phyloP scores from a whole-genome alignment of 2,888 invertebrate species.

The Meghimatium bilineatum region DNA sequence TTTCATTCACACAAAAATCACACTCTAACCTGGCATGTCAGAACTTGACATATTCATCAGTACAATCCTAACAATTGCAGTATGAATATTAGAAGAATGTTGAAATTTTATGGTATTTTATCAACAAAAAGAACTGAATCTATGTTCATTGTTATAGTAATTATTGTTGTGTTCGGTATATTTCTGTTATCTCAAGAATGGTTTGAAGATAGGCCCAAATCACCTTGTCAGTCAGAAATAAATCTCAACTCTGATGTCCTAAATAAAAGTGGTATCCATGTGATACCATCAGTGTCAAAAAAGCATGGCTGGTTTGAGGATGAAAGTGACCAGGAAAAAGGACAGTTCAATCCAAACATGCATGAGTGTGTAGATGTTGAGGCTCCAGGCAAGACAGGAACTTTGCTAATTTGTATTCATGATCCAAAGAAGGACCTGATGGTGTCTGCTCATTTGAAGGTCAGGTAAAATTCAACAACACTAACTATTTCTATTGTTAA shows the following conservation, averaged over 20 bases:
- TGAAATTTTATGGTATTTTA: neutral
- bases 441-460: slow-evolving; percentile 42
- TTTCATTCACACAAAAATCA: neutral
- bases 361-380: slow-evolving; percentile 36
- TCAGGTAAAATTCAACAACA: neutral
- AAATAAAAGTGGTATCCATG: slow-evolving; percentile 19
- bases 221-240: slow-evolving; percentile 12
- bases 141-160: neutral
- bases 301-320: neutral
- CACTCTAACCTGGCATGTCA: neutral
- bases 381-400: neutral
- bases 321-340: neutral
- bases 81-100: slow-evolving; percentile 11
- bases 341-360: neutral
- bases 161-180: neutral
- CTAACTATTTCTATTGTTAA: no score
- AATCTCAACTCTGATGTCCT: neutral
- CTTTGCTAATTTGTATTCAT: slow-evolving; percentile 31
- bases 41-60: neutral
- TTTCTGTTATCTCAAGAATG: neutral
- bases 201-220: neutral
- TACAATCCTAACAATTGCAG: neutral
- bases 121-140: neutral
- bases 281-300: slow-evolving; percentile 23
- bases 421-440: slow-evolving; percentile 40